Percentiles rank a stretch among this genome's conserved stretches.
phyloP scores from a whole-genome alignment of 2,888 invertebrate species.

The Lepidochrysops patricia region DNA sequence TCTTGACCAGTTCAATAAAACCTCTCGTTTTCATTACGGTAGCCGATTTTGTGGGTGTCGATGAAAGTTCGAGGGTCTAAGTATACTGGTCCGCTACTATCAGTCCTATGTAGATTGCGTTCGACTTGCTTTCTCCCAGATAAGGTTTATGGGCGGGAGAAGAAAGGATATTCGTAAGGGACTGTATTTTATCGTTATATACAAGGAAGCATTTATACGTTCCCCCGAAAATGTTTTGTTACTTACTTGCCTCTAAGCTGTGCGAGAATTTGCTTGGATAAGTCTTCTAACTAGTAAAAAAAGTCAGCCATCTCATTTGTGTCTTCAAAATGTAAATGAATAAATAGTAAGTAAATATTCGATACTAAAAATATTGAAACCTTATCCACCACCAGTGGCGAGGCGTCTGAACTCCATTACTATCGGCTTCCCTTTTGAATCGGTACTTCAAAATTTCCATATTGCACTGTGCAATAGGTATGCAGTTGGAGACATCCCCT shows the following conservation, averaged over 20 bases:
- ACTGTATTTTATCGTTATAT: conserved; percentile 34
- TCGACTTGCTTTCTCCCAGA: conserved; percentile 61
- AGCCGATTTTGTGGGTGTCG: conserved; percentile 27
- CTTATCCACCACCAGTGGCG: no score
- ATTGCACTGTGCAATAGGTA: no score
- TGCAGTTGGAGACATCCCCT: no score
- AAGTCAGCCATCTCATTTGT: no score
- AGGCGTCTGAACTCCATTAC: no score
- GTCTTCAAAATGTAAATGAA: no score
- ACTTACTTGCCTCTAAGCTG: not conserved
- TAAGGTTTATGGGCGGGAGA: conserved; percentile 63
- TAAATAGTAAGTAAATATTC: no score
- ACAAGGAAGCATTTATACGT: not conserved
- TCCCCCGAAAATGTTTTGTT: not conserved
- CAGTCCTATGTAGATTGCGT: conserved; percentile 71
- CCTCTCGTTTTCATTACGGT: conserved; percentile 52
- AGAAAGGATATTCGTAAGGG: conserved; percentile 68
- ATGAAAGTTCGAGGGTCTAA: conserved; percentile 40
- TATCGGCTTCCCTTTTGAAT: no score
- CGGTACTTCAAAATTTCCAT: no score
- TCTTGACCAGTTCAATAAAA: conserved; percentile 44
- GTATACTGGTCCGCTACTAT: conserved; percentile 55
- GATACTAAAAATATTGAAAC: no score
- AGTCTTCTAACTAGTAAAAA: no score
- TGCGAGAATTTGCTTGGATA: not conserved